These are phyloP conservation scores for Balanococcus diminutus DNA, from an alignment of 2,888 invertebrate genomes.

Conservation along the genomic window DNA sequence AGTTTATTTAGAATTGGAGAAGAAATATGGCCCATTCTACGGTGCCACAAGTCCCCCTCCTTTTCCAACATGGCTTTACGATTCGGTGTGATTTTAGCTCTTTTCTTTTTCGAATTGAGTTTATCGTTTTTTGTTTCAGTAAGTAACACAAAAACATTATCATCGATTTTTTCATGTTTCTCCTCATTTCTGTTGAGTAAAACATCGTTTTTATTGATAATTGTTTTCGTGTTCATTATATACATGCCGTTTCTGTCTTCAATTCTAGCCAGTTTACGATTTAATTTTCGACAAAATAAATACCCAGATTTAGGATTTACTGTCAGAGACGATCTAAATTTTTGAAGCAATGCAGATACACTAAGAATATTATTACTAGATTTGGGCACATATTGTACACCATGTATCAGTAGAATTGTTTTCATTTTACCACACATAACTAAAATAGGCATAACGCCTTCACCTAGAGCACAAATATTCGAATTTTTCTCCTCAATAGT, in stretches of 20 bases:
- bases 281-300: neutral
- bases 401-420: neutral
- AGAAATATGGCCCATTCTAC: slow-evolving; percentile 26
- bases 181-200: neutral
- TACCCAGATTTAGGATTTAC: neutral
- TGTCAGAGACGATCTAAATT: neutral
- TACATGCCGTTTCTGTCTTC: neutral
- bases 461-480: too few relatives aligned
- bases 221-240: neutral
- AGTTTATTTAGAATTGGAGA: neutral
- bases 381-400: neutral
- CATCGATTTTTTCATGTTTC: neutral
- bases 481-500: too few relatives aligned
- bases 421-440: neutral
- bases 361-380: neutral
- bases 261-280: neutral
- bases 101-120: neutral
- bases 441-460: too few relatives aligned
- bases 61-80: neutral
- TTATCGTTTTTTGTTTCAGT: neutral
- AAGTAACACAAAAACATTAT: neutral
- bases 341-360: neutral
- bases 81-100: neutral
- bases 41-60: neutral
- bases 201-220: too few relatives aligned